Evolutionary conservation across 37 sponge, comb jelly and placozoan species (phyloP).

Genomic region (Amphimedon queenslandica): DNA sequence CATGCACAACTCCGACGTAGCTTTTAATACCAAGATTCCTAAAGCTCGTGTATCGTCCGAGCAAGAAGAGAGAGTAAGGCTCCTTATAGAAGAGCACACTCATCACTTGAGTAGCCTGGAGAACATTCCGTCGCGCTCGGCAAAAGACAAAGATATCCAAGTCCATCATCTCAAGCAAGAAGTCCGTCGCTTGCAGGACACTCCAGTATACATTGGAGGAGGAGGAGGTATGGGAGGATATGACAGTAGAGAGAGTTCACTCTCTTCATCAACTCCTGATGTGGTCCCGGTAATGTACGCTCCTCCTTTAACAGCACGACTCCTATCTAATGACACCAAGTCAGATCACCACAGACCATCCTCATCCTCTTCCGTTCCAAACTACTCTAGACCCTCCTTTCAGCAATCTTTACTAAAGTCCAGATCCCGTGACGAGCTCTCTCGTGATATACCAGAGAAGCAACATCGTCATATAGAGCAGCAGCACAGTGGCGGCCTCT

Average conservation of each 20-base stretch:
- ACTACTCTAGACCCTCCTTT: not conserved
- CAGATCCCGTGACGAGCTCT: not conserved
- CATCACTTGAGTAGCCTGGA: not conserved
- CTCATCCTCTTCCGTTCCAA: not conserved
- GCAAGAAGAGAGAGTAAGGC: not conserved
- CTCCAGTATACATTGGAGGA: not conserved
- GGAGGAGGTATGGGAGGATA: not conserved
- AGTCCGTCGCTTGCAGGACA: not conserved
- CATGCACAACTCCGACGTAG: not conserved
- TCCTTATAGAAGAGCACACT: not conserved
- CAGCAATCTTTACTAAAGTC: not conserved
- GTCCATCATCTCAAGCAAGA: not conserved
- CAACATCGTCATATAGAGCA: not conserved
- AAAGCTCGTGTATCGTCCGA: not conserved
- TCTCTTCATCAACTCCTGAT: constrained; percentile 4
- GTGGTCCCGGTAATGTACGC: not conserved
- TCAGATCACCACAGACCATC: not conserved
- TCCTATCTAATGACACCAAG: not conserved
- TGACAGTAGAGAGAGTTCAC: not conserved
- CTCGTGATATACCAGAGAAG: not conserved
- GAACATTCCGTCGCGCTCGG: not conserved
- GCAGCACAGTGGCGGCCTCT: not conserved
- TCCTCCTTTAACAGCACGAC: not conserved
- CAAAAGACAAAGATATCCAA: not conserved
- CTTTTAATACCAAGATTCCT: not conserved